Evolutionary conservation across 2,888 invertebrate species (phyloP).

Genomic region (Eulithis testata): DNA sequence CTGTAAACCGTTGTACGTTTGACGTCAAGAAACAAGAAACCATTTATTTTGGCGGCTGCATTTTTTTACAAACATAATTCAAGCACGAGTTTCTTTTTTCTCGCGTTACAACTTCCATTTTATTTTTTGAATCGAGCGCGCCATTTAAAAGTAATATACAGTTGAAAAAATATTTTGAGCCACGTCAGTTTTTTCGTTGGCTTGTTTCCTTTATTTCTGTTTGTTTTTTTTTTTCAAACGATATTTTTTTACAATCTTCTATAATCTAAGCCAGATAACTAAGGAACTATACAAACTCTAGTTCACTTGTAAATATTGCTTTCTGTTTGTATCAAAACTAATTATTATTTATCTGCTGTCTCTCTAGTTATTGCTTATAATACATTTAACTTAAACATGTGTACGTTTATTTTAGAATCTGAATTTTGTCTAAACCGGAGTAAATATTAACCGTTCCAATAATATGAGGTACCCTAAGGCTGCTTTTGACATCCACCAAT

Average conservation of each 20-base stretch:
- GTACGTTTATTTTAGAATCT: neutral
- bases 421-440: neutral
- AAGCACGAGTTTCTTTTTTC: conserved; percentile 76
- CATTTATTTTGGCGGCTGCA: conserved; percentile 71
- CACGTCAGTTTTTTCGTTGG: conserved; percentile 56
- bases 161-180: conserved; percentile 71
- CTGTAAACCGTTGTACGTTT: conserved; percentile 21
- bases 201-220: conserved; percentile 46
- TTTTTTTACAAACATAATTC: conserved; percentile 70
- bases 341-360: neutral
- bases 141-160: conserved; percentile 64
- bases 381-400: neutral
- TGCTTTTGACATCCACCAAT: no score
- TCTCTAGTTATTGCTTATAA: conserved; percentile 19
- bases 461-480: no score
- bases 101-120: conserved; percentile 65
- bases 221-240: conserved; percentile 50
- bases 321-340: conserved; percentile 24
- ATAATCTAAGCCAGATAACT: conserved; percentile 60
- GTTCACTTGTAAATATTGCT: conserved; percentile 33
- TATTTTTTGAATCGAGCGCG: conserved; percentile 53
- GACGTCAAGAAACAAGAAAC: conserved; percentile 56
- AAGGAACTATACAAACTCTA: conserved; percentile 33
- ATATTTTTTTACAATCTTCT: conserved; percentile 52
- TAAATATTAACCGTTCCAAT: no score